Percentiles rank a stretch among this genome's conserved stretches.
These are phyloP conservation scores for Vanessa cardui DNA, from an alignment of 2,888 invertebrate species.

Conservation along the genomic window DNA sequence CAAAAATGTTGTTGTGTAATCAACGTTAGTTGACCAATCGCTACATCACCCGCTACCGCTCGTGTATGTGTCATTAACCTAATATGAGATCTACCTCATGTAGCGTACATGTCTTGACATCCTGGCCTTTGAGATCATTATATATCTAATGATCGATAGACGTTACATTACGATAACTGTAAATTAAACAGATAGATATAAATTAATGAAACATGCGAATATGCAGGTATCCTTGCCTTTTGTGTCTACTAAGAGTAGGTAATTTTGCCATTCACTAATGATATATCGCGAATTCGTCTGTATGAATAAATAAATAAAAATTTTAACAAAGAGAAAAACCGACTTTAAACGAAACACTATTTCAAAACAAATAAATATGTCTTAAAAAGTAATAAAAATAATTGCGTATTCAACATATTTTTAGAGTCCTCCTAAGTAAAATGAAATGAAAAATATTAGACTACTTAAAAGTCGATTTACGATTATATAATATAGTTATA, in stretches of 20 bases:
- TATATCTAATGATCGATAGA: conserved; percentile 37
- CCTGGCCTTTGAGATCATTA: conserved; percentile 36
- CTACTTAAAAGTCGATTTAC: too few species aligned
- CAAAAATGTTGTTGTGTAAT: neutral
- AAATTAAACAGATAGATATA: conserved; percentile 28
- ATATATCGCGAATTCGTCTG: neutral
- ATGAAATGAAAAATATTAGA: too few species aligned
- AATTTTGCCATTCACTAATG: neutral
- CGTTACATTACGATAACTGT: conserved; percentile 37
- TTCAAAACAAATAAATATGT: too few species aligned
- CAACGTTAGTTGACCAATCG: neutral
- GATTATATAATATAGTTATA: too few species aligned
- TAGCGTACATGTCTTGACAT: conserved; percentile 30
- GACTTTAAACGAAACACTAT: too few species aligned
- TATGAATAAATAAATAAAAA: too few species aligned
- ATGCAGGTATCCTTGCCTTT: neutral
- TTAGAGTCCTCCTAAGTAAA: too few species aligned
- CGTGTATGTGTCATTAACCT: neutral
- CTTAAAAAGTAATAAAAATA: too few species aligned
- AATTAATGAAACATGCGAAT: conserved; percentile 20
- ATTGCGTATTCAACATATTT: too few species aligned
- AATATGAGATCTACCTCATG: conserved; percentile 13
- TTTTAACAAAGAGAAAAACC: too few species aligned
- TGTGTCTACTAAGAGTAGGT: neutral
- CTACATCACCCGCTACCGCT: conserved; percentile 14